Evolutionary conservation across 2,888 invertebrate species (phyloP).

Genomic region (Cosmorhoe ocellata): DNA sequence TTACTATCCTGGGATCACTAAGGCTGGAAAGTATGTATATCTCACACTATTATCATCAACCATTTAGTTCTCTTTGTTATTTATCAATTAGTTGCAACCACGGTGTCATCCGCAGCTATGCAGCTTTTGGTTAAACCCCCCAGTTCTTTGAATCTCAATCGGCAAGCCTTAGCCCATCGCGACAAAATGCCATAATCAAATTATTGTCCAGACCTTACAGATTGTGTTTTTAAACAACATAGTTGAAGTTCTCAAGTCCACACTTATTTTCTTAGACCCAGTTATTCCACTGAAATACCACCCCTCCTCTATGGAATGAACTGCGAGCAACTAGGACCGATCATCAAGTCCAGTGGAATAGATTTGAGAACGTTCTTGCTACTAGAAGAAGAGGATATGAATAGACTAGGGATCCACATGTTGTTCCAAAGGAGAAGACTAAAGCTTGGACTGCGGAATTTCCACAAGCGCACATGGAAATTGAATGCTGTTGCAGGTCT

Average conservation of each 20-base stretch:
- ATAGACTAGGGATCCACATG: slow-evolving; percentile 80
- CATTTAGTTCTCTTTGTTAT: no score
- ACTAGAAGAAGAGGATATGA: slow-evolving; percentile 81
- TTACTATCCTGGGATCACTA: slow-evolving; percentile 73
- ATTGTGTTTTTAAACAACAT: no score
- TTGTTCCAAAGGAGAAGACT: slow-evolving; percentile 83
- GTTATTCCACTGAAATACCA: slow-evolving; percentile 78
- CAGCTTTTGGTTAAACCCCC: no score
- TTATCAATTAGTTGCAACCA: no score
- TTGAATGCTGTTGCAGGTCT: slow-evolving; percentile 68
- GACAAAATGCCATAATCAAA: no score
- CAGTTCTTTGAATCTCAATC: no score
- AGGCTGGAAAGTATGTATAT: slow-evolving; percentile 54
- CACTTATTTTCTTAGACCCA: slow-evolving; percentile 62
- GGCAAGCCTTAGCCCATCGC: no score
- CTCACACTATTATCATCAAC: no score
- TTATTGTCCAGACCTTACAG: no score
- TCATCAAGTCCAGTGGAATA: slow-evolving; percentile 75
- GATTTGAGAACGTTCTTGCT: slow-evolving; percentile 81
- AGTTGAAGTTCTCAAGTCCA: no score
- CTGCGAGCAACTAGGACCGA: slow-evolving; percentile 73
- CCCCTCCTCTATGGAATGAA: slow-evolving; percentile 83
- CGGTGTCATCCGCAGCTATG: no score
- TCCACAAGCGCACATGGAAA: slow-evolving; percentile 83
- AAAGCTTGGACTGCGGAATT: slow-evolving; percentile 76